phyloP scores from a whole-genome alignment of 2,888 invertebrate genomes.

The Drosophila sordidula region DNA sequence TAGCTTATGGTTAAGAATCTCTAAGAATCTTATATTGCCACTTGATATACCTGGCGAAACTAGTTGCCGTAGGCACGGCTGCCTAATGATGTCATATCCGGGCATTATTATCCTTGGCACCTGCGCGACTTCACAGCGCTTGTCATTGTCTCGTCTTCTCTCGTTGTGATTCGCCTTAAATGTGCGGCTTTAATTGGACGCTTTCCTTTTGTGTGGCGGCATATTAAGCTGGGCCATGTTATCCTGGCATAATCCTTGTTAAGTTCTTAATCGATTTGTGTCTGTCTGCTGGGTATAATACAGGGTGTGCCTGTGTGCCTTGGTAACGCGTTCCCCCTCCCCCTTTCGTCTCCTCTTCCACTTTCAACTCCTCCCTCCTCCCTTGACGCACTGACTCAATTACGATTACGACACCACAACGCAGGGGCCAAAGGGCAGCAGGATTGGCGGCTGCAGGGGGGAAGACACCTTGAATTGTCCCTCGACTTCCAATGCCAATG shows the following conservation, averaged over 20 bases:
- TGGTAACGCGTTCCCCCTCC: not conserved
- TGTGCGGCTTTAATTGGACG: slow-evolving; percentile 53
- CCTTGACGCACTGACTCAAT: slow-evolving; percentile 60
- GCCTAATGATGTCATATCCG: slow-evolving; percentile 13
- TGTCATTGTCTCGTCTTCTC: slow-evolving; percentile 8
- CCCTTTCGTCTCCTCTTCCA: not conserved
- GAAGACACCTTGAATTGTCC: slow-evolving; percentile 29
- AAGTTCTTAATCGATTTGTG: slow-evolving; percentile 77
- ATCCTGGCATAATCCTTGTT: slow-evolving; percentile 65
- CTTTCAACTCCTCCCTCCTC: not conserved
- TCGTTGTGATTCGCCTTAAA: slow-evolving; percentile 29
- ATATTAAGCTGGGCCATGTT: slow-evolving; percentile 56
- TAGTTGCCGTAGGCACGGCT: not conserved
- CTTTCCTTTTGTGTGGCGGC: slow-evolving; percentile 36
- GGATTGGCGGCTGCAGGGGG: not conserved
- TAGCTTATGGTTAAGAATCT: not conserved
- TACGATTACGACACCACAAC: slow-evolving; percentile 64
- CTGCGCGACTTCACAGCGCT: slow-evolving; percentile 23
- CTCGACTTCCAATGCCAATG: slow-evolving; percentile 31
- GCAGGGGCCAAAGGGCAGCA: slow-evolving; percentile 5
- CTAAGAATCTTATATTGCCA: not conserved
- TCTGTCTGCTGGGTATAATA: slow-evolving; percentile 28
- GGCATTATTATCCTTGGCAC: slow-evolving; percentile 11
- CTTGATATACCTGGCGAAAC: not conserved
- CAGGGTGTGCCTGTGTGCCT: slow-evolving; percentile 18